phyloP scores from a whole-genome alignment of 2,888 invertebrate genomes.

The Atethmia centrago region DNA sequence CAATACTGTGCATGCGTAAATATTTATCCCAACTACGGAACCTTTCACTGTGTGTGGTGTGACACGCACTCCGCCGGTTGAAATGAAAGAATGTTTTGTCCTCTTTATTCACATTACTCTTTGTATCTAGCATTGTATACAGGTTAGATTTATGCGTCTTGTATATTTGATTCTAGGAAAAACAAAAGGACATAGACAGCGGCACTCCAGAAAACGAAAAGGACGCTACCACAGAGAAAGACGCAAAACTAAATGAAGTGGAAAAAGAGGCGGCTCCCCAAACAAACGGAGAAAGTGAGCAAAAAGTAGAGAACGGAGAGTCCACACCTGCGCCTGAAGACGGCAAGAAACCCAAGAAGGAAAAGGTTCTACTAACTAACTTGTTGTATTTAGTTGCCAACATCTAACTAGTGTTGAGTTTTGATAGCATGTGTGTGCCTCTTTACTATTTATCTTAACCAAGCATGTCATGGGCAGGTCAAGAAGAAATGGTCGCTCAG shows the following conservation, averaged over 20 bases:
- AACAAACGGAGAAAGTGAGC: conserved; percentile 86
- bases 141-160: conserved; percentile 2
- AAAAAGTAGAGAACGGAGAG: conserved; percentile 83
- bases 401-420: conserved; percentile 51
- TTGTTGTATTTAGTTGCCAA: conserved; percentile 38
- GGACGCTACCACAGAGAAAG: conserved; percentile 92
- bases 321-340: conserved; percentile 83
- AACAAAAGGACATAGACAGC: conserved; percentile 90
- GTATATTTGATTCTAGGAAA: conserved; percentile 86
- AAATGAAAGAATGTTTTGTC: neutral
- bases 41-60: neutral
- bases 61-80: neutral
- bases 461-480: conserved; percentile 87
- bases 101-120: conserved; percentile 2
- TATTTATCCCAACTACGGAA: neutral
- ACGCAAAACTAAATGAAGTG: conserved; percentile 81
- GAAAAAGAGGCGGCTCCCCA: conserved; percentile 78
- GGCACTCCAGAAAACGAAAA: conserved; percentile 92
- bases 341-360: conserved; percentile 92
- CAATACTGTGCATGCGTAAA: neutral
- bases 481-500: conserved; percentile 98
- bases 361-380: conserved; percentile 85
- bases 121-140: neutral
- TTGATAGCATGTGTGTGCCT: conserved; percentile 69
- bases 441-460: conserved; percentile 71